Percentiles rank a stretch among this genome's conserved stretches.
These are phyloP conservation scores for Siderastrea radians DNA, from an alignment of 92 coral and sea anemone genomes.

Conservation along the genomic window DNA sequence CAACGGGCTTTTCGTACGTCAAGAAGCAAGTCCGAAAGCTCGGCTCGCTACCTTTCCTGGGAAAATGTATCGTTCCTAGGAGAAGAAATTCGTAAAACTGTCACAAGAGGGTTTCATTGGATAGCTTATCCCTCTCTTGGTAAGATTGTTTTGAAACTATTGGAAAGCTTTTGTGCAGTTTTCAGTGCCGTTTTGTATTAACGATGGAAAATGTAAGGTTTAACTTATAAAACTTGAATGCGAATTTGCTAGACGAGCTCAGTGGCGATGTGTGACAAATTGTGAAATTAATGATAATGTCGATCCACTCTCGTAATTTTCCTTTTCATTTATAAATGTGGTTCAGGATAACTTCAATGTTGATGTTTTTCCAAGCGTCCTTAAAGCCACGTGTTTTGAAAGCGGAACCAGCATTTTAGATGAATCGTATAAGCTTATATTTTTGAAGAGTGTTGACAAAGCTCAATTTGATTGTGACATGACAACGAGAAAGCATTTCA, in stretches of 20 bases:
- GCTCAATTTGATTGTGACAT: neutral
- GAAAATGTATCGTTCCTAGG: slow-evolving; percentile 90
- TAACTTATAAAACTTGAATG: too few species aligned
- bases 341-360: too few species aligned
- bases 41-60: slow-evolving; percentile 81
- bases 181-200: neutral
- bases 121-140: slow-evolving; percentile 62
- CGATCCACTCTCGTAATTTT: too few species aligned
- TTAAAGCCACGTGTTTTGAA: too few species aligned
- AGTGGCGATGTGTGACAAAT: too few species aligned
- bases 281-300: too few species aligned
- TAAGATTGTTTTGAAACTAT: slow-evolving; percentile 3
- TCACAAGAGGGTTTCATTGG: slow-evolving; percentile 79
- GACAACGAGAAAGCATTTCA: slow-evolving; percentile 1
- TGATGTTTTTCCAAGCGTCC: too few species aligned
- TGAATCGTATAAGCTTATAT: neutral
- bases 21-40: slow-evolving; percentile 44
- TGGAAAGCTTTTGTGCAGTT: neutral
- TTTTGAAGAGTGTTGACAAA: neutral
- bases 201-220: too few species aligned
- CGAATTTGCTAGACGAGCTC: too few species aligned
- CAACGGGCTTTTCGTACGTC: slow-evolving; percentile 25
- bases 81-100: slow-evolving; percentile 65
- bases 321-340: too few species aligned
- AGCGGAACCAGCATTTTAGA: neutral